phyloP scores from a whole-genome alignment of 2,113 vertebrate species.

The Odontesthes bonariensis region DNA sequence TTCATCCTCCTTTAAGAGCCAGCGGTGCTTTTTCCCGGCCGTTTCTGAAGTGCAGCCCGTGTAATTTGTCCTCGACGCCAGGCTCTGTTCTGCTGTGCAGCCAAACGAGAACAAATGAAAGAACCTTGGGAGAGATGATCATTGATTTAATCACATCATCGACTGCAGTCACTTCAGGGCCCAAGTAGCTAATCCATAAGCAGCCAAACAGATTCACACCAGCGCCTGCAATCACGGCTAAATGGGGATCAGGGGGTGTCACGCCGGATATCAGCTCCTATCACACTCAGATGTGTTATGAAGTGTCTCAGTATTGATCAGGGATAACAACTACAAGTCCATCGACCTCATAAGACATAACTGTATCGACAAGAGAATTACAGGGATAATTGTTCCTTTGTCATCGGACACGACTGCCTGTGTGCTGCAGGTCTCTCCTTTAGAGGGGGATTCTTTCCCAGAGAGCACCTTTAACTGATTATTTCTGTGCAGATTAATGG shows the following conservation, averaged over 20 bases:
- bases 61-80: slow-evolving; percentile 20
- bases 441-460: background rate
- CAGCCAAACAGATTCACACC: slow-evolving; percentile 54
- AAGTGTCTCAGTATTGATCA: slow-evolving; percentile 68
- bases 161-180: slow-evolving; percentile 64
- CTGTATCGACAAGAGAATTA: slow-evolving; percentile 67
- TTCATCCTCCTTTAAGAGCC: background rate
- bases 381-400: slow-evolving; percentile 65
- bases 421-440: background rate
- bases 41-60: background rate
- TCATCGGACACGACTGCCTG: slow-evolving; percentile 18
- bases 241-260: slow-evolving; percentile 55
- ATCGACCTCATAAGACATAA: slow-evolving; percentile 60
- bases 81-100: slow-evolving; percentile 25
- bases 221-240: slow-evolving; percentile 54
- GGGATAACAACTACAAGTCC: slow-evolving; percentile 53
- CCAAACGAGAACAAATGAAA: slow-evolving; percentile 62
- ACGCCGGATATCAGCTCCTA: slow-evolving; percentile 51
- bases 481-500: no score
- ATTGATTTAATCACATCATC: slow-evolving; percentile 77
- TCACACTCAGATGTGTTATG: slow-evolving; percentile 67
- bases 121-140: slow-evolving; percentile 56
- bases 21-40: background rate
- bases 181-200: slow-evolving; percentile 68
- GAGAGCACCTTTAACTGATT: no score